A percentile compares a stretch with the other conserved stretches of the same genome.
Conservation (phyloP, 1,140 invertebrate genomes). For the Homarus americanus region DNA sequence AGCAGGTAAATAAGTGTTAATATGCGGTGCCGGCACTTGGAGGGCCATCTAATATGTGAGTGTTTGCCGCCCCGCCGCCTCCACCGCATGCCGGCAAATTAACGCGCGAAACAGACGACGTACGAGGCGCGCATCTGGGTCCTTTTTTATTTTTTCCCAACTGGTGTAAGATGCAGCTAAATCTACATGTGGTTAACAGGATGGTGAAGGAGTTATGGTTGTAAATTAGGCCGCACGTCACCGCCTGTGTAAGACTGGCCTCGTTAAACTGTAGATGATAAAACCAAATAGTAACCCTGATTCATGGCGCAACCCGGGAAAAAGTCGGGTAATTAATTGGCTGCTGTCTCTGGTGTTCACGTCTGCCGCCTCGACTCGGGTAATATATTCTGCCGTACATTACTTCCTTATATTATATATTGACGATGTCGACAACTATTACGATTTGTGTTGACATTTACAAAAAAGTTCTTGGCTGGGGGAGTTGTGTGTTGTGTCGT, state of each 20-base stretch:
- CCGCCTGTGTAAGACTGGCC: conserved; percentile 10
- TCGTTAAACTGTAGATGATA: conserved; percentile 22
- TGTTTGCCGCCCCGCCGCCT: conserved; percentile 40
- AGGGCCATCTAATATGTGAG: background rate
- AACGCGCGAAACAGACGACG: conserved; percentile 67
- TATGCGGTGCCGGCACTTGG: background rate
- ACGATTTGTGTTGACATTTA: conserved; percentile 11
- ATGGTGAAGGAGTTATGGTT: conserved; percentile 41
- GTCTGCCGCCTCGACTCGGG: conserved; percentile 4
- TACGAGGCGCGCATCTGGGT: conserved; percentile 44
- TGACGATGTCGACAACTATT: conserved; percentile 7
- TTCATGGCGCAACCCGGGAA: conserved; percentile 15
- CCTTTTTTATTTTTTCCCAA: background rate
- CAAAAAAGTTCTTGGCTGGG: background rate
- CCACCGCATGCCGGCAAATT: conserved; percentile 68
- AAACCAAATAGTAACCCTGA: conserved; percentile 19
- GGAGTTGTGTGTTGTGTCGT: no score
- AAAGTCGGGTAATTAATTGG: conserved; percentile 27
- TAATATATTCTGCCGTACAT: background rate
- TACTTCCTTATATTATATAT: conserved; percentile 22
- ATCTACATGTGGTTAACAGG: conserved; percentile 61
- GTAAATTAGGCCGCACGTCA: conserved; percentile 57
- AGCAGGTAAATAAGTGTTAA: background rate
- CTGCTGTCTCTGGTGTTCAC: conserved; percentile 1
- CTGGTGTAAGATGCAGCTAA: conserved; percentile 41